Percentiles rank a stretch among this genome's conserved stretches.
phyloP scores from a whole-genome alignment of 2,888 invertebrate genomes.

The Fragum whitleyi region DNA sequence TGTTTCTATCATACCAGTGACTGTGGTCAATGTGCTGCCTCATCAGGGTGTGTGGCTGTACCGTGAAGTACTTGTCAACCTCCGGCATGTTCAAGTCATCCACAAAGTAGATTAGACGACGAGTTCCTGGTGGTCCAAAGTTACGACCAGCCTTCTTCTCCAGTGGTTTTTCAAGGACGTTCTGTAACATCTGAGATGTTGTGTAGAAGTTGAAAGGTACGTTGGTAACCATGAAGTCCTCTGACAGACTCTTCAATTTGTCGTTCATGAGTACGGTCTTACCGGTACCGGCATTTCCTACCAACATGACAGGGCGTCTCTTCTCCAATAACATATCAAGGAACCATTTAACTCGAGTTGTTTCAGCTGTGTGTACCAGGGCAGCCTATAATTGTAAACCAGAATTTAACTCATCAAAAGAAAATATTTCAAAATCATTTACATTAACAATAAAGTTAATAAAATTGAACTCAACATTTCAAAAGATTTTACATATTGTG shows the following conservation, averaged over 20 bases:
- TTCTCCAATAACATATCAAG: conserved; percentile 95
- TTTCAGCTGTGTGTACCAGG: conserved; percentile 96
- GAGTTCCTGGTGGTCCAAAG: conserved; percentile 97
- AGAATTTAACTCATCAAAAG: not conserved
- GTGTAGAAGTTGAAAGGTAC: conserved; percentile 99
- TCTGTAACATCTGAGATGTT: conserved; percentile 90
- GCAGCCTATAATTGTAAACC: conserved; percentile 91
- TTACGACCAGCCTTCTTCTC: conserved; percentile 98
- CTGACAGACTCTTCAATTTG: conserved; percentile 92
- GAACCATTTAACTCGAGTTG: conserved; percentile 95
- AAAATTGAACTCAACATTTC: no score
- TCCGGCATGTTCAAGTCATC: conserved; percentile 99
- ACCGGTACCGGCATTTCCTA: conserved; percentile 96
- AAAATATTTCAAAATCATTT: no score
- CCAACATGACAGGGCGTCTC: conserved; percentile 96
- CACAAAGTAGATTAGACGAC: conserved; percentile 96
- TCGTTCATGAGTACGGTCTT: conserved; percentile 97
- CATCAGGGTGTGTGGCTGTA: conserved; percentile 97
- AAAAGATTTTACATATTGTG: no score
- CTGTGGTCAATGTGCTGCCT: conserved; percentile 97
- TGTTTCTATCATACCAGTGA: conserved; percentile 98
- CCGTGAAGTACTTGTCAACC: conserved; percentile 97
- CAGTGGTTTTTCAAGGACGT: conserved; percentile 94
- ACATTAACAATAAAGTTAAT: no score
- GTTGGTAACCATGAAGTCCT: conserved; percentile 93